A percentile compares a stretch with the other conserved stretches of the same genome.
These are phyloP conservation scores for Argya squamiceps DNA, from an alignment of 2,797 vertebrate species.

Conservation along the genomic window DNA sequence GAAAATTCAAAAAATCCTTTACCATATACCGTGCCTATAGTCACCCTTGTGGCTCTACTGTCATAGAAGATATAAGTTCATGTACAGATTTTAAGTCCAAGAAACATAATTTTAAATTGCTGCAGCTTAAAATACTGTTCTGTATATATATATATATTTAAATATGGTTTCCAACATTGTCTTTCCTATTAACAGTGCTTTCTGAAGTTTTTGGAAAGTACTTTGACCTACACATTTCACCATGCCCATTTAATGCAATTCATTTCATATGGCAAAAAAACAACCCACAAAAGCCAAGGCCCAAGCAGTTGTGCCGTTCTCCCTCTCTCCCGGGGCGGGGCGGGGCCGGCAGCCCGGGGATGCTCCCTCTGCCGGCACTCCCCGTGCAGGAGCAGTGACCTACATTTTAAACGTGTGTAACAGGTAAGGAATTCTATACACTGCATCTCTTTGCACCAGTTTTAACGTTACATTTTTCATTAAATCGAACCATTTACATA, in stretches of 20 bases:
- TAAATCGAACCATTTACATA: not conserved
- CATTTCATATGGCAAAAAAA: accelerated
- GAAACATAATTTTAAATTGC: not conserved
- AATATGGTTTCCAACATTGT: not conserved
- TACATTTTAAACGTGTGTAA: not conserved
- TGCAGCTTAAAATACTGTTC: not conserved
- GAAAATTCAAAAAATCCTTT: conserved; percentile 27
- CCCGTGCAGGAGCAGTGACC: not conserved
- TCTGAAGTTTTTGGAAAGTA: not conserved
- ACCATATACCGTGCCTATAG: not conserved
- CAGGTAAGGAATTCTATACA: not conserved
- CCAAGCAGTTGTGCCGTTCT: accelerated
- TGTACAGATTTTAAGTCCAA: not conserved
- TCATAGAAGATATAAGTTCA: not conserved
- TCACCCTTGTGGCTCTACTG: not conserved
- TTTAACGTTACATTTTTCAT: not conserved
- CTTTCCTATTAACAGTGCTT: not conserved
- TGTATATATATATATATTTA: not conserved
- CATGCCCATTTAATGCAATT: not conserved
- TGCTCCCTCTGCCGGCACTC: conserved; percentile 50
- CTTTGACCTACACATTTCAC: not conserved
- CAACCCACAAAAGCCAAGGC: accelerated
- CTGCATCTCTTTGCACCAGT: not conserved
- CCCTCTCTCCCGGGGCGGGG: not conserved
- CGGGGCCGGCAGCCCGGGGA: not conserved